Base-by-base conservation (phyloP, 1,140 invertebrate genomes). In the Ptiloglossa arizonensis region DNA sequence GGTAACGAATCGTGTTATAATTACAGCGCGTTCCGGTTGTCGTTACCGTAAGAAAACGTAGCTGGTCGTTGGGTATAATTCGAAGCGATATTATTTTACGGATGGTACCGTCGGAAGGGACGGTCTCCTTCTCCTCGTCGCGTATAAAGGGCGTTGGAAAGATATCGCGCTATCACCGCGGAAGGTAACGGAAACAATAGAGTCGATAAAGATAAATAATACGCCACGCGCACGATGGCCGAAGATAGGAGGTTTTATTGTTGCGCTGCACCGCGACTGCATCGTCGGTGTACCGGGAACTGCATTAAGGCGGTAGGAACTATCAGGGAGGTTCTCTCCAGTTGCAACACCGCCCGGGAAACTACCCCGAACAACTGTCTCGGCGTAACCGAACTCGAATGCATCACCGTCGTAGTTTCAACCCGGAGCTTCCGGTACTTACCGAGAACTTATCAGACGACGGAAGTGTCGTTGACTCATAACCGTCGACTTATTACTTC, bases 401-500 rank as follows among this genome's bases (percentile, higher is more conserved):
- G 60, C 67, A 75, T 79, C 73, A 81, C 62, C 76, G 35, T 82
- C 68, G 78, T 63, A 80, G 66, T 80, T 79, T 44, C 59, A 64
- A 64, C 64, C 50, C 38, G 27, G 27, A 59, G 44, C 63, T 77
- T 69, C 77, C 77, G 74, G 74, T 81, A 73, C 81, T 83, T 79
- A 79, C 67, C 59, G 59, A 59, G 59, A 83, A 83, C 64, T 83
- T 83, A 83, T 83, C 80, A 71, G 70, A 24, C 63, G 35, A 19
- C 54, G 69, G 64, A 79, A 82, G 80, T 79, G 64, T 79, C 80
- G 63, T 79, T 83, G 80, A 82, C 75, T 83, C 70, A 83, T 82
- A 82, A 83, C 80, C 62, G 59, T 72, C 75, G 64, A 82, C 44
- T 78, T 73, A 79, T 60, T 82, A 79, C 69, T 74, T 74, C 46